Percentiles rank a stretch among this genome's conserved stretches.
These are phyloP conservation scores for Dolichotis patagonum DNA, from an alignment of 2,113 vertebrate species.

Conservation along the genomic window DNA sequence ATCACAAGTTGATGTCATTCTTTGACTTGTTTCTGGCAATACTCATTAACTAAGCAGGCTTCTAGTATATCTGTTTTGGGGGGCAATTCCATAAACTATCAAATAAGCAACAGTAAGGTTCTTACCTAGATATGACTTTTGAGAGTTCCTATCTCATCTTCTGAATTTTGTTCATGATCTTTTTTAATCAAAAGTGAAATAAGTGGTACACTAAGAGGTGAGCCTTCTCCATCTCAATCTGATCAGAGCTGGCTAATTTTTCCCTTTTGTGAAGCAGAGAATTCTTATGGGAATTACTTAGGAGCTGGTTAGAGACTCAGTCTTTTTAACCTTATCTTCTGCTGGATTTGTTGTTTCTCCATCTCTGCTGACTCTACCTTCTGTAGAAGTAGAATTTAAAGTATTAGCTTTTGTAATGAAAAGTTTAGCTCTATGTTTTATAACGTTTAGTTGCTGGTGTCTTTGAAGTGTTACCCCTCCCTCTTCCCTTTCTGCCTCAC, in stretches of 20 bases:
- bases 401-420: neutral
- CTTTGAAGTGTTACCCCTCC: neutral
- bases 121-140: neutral
- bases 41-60: neutral
- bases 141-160: neutral
- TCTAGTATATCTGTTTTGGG: neutral
- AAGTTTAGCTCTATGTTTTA: neutral
- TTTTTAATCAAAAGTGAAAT: neutral
- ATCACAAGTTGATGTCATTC: neutral
- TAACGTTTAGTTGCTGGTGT: neutral
- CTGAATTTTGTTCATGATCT: neutral
- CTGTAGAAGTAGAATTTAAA: neutral
- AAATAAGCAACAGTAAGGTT: neutral
- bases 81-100: neutral
- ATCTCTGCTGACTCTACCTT: neutral
- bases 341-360: neutral
- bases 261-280: neutral
- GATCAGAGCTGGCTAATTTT: neutral
- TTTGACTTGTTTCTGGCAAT: neutral
- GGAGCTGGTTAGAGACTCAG: neutral
- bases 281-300: neutral
- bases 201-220: neutral
- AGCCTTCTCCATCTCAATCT: neutral
- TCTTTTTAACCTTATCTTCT: neutral
- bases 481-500: neutral